Percentiles rank a stretch among this genome's conserved stretches.
phyloP scores from a whole-genome alignment of 2,797 vertebrate species.

The Picus viridis region DNA sequence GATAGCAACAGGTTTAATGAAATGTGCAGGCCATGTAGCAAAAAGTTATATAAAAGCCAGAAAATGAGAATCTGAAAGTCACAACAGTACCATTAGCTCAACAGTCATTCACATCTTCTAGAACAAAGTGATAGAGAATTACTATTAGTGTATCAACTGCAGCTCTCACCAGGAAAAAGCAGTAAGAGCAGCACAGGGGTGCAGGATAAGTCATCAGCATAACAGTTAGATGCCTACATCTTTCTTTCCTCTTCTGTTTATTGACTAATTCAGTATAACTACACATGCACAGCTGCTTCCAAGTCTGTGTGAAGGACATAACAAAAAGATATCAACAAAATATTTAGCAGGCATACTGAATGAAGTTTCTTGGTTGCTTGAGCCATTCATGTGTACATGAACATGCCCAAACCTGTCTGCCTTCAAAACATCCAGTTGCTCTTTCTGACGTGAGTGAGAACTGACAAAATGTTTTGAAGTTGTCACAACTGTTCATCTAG shows the following conservation, averaged over 20 bases:
- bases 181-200: background rate
- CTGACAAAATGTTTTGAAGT: background rate
- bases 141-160: background rate
- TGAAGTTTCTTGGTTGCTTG: background rate
- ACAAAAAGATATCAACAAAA: background rate
- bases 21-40: background rate
- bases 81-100: background rate
- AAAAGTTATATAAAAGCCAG: background rate
- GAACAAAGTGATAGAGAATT: background rate
- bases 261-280: background rate
- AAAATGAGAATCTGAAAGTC: background rate
- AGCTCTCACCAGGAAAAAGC: background rate
- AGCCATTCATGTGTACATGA: accelerated
- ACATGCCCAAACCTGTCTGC: background rate
- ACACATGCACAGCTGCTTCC: background rate
- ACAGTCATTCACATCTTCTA: background rate
- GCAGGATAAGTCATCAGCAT: background rate
- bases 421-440: background rate
- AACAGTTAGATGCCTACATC: background rate
- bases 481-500: background rate
- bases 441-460: background rate
- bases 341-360: background rate
- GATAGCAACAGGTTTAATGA: conserved; percentile 25
- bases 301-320: background rate
- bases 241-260: background rate